Conservation (phyloP, 1,140 invertebrate species). For the Pogonus chalceus region DNA sequence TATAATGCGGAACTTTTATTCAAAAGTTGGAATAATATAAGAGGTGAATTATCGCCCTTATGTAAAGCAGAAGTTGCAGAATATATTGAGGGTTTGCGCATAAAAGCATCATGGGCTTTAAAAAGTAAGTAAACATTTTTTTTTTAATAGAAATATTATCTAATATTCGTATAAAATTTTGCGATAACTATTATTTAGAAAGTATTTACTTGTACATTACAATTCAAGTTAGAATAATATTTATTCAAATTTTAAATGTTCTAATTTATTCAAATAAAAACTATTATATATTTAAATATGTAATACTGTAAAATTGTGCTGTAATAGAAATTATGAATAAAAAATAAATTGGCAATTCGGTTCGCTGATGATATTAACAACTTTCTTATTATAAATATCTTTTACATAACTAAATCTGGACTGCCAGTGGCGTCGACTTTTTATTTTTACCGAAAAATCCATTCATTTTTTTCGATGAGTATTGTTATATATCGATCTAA, state of each 20-base stretch:
- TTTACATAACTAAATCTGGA: too few relatives aligned
- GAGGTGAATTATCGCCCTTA: conserved; percentile 26
- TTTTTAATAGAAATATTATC: conserved; percentile 4
- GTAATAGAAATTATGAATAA: background rate
- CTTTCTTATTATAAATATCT: too few relatives aligned
- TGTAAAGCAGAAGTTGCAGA: conserved; percentile 50
- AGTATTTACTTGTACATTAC: conserved; percentile 13
- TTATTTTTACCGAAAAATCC: too few relatives aligned
- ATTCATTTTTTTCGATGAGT: too few relatives aligned
- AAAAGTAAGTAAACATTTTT: conserved; percentile 54
- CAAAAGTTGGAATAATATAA: conserved; percentile 33
- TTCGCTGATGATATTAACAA: too few relatives aligned
- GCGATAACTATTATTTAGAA: conserved; percentile 9
- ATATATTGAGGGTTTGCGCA: conserved; percentile 50
- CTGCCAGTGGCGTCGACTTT: too few relatives aligned
- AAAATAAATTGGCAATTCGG: too few relatives aligned
- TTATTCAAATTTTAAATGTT: conserved; percentile 13
- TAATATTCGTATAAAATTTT: conserved; percentile 11
- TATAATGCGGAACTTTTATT: conserved; percentile 37
- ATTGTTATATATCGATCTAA: too few relatives aligned
- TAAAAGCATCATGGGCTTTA: conserved; percentile 56
- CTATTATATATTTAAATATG: conserved; percentile 8
- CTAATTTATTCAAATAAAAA: conserved; percentile 6
- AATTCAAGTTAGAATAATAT: conserved; percentile 1
- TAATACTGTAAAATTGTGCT: background rate